Evolutionary conservation across 2,113 vertebrate species (phyloP).

Genomic region (Argyrosomus japonicus): DNA sequence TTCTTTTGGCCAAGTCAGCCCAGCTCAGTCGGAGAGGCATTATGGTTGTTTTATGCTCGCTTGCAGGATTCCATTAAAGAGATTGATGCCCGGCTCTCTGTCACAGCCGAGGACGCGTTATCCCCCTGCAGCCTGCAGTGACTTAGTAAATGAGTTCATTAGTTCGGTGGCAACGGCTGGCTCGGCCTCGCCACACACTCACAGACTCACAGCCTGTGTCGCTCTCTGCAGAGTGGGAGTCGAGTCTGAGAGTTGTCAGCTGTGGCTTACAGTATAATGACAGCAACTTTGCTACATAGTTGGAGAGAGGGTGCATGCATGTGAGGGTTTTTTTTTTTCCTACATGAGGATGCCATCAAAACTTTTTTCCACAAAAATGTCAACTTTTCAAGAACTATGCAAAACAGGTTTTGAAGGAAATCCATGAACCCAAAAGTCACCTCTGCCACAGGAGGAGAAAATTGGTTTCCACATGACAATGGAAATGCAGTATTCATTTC

Average conservation of each 20-base stretch:
- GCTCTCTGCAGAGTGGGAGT: conserved; percentile 25
- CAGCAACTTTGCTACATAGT: conserved; percentile 32
- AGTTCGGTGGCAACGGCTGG: conserved; percentile 62
- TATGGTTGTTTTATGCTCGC: conserved; percentile 74
- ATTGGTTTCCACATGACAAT: conserved; percentile 58
- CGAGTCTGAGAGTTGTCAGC: conserved; percentile 32
- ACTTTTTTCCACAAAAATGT: conserved; percentile 21
- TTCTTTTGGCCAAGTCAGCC: conserved; percentile 57
- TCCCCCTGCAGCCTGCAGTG: conserved; percentile 70
- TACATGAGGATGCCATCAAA: conserved; percentile 15
- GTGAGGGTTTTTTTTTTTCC: not conserved
- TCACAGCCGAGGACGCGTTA: conserved; percentile 75
- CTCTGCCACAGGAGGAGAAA: conserved; percentile 52
- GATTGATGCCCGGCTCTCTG: conserved; percentile 81
- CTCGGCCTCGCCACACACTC: conserved; percentile 47
- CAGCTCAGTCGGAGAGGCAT: conserved; percentile 67
- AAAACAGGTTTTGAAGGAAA: conserved; percentile 38
- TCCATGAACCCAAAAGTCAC: conserved; percentile 45
- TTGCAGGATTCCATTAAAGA: conserved; percentile 83
- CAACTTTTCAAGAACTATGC: conserved; percentile 44
- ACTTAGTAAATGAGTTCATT: conserved; percentile 85
- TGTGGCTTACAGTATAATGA: conserved; percentile 32
- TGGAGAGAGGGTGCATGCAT: conserved; percentile 8
- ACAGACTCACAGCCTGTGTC: conserved; percentile 27
- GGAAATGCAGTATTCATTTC: conserved; percentile 19